These are phyloP conservation scores for Myoxocephalus aenaeus DNA, from an alignment of 2,797 vertebrate genomes.

Conservation along the genomic window DNA sequence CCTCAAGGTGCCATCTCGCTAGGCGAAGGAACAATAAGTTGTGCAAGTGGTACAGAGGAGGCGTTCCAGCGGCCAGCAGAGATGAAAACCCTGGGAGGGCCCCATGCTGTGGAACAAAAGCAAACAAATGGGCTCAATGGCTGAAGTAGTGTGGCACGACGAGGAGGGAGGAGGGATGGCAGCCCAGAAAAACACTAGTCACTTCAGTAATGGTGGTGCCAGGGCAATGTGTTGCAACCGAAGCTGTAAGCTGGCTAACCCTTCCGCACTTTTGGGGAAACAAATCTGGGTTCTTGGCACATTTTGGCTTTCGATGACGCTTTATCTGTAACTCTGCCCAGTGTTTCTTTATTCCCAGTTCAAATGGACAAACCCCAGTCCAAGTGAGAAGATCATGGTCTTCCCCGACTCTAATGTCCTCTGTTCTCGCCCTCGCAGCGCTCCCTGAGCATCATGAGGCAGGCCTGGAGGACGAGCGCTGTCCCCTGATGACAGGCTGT, in stretches of 20 bases:
- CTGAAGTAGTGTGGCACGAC: slow-evolving; percentile 65
- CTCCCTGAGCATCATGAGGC: slow-evolving; percentile 74
- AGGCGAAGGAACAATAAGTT: slow-evolving; percentile 49
- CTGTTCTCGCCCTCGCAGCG: slow-evolving; percentile 55
- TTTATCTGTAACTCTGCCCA: slow-evolving; percentile 8
- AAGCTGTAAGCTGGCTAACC: slow-evolving; percentile 26
- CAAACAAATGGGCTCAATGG: slow-evolving; percentile 75
- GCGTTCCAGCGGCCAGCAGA: slow-evolving; percentile 51
- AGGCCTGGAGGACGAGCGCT: slow-evolving; percentile 80
- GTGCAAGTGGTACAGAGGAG: slow-evolving; percentile 61
- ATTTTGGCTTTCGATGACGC: slow-evolving; percentile 1
- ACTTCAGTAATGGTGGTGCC: slow-evolving; percentile 44
- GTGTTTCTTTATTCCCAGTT: not conserved
- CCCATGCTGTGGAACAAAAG: slow-evolving; percentile 79
- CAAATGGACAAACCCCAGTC: not conserved
- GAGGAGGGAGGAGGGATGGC: slow-evolving; percentile 54
- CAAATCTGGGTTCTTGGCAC: slow-evolving; percentile 16
- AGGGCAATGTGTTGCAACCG: slow-evolving; percentile 45
- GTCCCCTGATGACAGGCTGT: slow-evolving; percentile 84
- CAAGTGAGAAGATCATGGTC: not conserved
- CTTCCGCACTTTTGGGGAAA: slow-evolving; percentile 24
- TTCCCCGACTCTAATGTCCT: not conserved
- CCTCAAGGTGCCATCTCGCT: slow-evolving; percentile 36
- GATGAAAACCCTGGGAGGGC: slow-evolving; percentile 72
- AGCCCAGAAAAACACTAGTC: slow-evolving; percentile 57